Base-by-base conservation (phyloP, 2,888 invertebrate genomes). In the Polietes domitor region DNA sequence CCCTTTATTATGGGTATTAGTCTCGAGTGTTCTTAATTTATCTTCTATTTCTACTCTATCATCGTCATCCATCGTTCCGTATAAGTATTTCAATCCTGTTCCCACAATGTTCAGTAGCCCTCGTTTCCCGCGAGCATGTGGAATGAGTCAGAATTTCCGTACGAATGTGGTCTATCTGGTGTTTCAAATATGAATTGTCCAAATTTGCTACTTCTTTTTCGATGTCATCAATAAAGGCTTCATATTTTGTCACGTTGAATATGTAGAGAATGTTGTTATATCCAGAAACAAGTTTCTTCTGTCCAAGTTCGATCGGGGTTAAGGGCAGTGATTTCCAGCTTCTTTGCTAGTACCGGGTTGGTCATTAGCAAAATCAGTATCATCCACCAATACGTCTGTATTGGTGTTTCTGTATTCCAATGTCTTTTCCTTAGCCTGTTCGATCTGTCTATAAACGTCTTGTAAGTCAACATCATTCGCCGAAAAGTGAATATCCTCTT, bases 41-140 rank as follows among this genome's bases (percentile, higher is more conserved):
- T 32, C 63, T 63, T 28, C 28, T 24, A 32, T 63, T 17, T 32
- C 63, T 17, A 32, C 32, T 32, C 32, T 63, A n/a, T 32, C 63
- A 19, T 63, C 24, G 24, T 32, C 32, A 9, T 63, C 28, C 28
- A 37, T 63, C 5, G 63, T 63, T 15, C 63, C 32, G 17, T 63
- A 32, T 9, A 37, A 32, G 32, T 63, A 63, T 63, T 63, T 58
- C 28, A 58, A n/a, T 58, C 58, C 58, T 15, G 63, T 63, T 32
- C 63, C 63, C 32, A 63, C 32, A n/a, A 17, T 28, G 17, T 63
- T 63, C 17, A 63, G 32, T 28, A 63, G 24, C 17, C 63, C 17
- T 63, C 63, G 32, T 63, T 32, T 63, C 15, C n/a, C 9, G 26
- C 58, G 24, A 9, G 4, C 2, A 32, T 63, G 15, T 4, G 63